Conservation (phyloP, 35 echinoderm and acorn worm genomes). For the Amphiura filiformis region DNA sequence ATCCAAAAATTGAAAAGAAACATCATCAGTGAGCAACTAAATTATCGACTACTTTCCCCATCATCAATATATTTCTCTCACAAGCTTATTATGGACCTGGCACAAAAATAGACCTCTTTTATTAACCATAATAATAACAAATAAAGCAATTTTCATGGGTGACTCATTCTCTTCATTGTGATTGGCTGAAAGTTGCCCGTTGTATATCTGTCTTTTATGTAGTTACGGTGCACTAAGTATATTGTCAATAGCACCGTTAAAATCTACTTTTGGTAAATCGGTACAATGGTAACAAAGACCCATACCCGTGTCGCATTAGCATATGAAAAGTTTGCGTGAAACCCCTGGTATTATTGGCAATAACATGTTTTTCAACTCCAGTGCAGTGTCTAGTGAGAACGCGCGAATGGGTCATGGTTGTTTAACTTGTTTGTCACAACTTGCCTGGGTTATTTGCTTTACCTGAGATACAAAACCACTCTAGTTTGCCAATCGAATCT, state of each 20-base stretch:
- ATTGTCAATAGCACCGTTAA: neutral
- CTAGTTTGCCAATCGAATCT: neutral
- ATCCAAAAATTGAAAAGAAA: no score
- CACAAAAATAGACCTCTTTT: no score
- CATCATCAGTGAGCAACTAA: no score
- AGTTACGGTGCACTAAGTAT: neutral
- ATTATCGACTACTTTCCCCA: no score
- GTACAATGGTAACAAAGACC: neutral
- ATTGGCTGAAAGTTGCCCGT: neutral
- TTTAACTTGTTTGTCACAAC: neutral
- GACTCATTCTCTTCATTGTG: no score
- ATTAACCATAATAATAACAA: no score
- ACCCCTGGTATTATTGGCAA: neutral
- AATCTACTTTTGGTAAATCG: neutral
- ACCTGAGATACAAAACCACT: neutral
- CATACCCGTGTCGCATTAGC: neutral
- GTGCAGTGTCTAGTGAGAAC: neutral
- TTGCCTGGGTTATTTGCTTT: neutral
- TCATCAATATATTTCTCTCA: no score
- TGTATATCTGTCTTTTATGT: neutral
- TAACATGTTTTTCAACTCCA: neutral
- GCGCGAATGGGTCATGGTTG: neutral
- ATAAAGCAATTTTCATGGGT: no score
- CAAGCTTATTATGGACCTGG: no score
- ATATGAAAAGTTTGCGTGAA: neutral